These are phyloP conservation scores for Phthorimaea operculella DNA, from an alignment of 1,140 invertebrate genomes.

Conservation along the genomic window DNA sequence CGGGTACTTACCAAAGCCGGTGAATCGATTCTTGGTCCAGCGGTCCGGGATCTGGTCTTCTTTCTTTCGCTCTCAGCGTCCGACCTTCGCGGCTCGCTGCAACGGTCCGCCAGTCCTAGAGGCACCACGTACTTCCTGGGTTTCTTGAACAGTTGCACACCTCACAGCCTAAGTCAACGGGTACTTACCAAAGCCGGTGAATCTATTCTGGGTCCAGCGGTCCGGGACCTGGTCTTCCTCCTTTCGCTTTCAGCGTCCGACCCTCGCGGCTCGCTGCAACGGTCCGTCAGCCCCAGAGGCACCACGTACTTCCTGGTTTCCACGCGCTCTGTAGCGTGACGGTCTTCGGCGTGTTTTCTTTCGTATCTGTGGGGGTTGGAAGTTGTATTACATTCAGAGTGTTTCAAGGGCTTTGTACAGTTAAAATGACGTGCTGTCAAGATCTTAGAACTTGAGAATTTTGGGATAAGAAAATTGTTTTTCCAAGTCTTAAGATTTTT, in stretches of 20 bases:
- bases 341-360: constrained; percentile 41
- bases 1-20: constrained; percentile 51
- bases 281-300: constrained; percentile 31
- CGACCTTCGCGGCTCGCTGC: constrained; percentile 46
- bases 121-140: no score
- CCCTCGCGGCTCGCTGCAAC: constrained; percentile 46
- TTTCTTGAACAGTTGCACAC: no score
- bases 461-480: no score
- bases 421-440: no score
- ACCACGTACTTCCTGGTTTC: constrained; percentile 39
- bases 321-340: constrained; percentile 37
- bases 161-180: no score
- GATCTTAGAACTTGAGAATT: no score
- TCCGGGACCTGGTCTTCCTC: constrained; percentile 39
- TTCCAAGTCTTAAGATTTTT: no score
- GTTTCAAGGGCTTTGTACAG: no score
- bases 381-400: not conserved
- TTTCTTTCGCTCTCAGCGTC: constrained; percentile 46
- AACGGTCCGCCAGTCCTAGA: constrained; percentile 37
- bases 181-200: constrained; percentile 53
- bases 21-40: constrained; percentile 47
- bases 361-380: constrained; percentile 30
- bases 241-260: constrained; percentile 48
- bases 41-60: constrained; percentile 39
- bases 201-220: constrained; percentile 37